Conservation (phyloP, 2,113 vertebrate genomes). For the Hypocryptadius cinnamomeus region DNA sequence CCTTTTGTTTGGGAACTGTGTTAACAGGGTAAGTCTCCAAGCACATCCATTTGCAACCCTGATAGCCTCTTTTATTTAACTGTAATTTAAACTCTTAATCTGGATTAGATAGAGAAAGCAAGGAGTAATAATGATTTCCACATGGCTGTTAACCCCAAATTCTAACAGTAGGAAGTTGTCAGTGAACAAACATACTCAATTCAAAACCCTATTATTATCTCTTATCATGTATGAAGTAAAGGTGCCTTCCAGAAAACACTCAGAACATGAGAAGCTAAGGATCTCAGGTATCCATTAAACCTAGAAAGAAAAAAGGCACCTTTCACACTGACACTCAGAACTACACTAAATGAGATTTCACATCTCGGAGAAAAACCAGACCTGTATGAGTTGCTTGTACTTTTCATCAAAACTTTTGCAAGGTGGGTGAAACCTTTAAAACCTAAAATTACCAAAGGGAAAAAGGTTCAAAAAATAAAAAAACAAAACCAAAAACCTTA, state of each 20-base stretch:
- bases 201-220: not conserved
- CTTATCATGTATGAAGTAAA: not conserved
- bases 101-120: not conserved
- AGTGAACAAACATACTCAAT: not conserved
- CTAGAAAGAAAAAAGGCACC: not conserved
- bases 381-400: not conserved
- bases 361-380: not conserved
- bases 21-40: not conserved
- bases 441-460: not conserved
- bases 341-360: not conserved
- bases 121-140: not conserved
- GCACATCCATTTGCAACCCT: not conserved
- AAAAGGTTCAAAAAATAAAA: not conserved
- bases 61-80: not conserved
- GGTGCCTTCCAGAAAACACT: not conserved
- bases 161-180: not conserved
- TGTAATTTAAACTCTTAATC: not conserved
- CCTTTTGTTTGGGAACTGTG: not conserved
- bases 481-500: not conserved
- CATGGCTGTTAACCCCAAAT: not conserved
- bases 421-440: not conserved
- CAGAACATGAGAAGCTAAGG: not conserved
- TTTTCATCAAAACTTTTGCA: not conserved
- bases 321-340: not conserved
- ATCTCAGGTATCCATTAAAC: not conserved